A percentile compares a stretch with the other conserved stretches of the same genome.
Conservation (phyloP, 1,140 invertebrate species). For the Anthonomus grandis region DNA sequence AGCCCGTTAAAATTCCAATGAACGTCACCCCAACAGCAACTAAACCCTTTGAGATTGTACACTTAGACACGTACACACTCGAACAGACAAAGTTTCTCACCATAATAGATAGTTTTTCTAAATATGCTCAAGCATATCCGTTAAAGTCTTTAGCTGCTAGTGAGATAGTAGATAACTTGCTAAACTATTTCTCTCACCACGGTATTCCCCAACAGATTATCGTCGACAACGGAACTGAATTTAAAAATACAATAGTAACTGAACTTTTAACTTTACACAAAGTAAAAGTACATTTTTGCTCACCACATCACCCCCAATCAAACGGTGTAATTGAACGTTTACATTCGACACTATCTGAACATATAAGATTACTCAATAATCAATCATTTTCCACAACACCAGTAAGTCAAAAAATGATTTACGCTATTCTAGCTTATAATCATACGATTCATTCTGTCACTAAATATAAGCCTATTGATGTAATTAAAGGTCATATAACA, state of each 20-base stretch:
- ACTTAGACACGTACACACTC: neutral
- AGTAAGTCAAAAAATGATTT: neutral
- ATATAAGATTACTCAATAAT: constrained; percentile 38
- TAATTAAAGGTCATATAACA: constrained; percentile 27
- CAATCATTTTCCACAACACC: constrained; percentile 25
- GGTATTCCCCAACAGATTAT: constrained; percentile 29
- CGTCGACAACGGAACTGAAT: constrained; percentile 33
- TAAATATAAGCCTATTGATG: neutral
- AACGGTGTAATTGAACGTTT: constrained; percentile 40
- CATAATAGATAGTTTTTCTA: constrained; percentile 8
- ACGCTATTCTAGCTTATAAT: constrained; percentile 1
- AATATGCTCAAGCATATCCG: constrained; percentile 25
- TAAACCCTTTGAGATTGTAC: neutral
- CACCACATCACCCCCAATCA: constrained; percentile 42
- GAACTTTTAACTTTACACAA: constrained; percentile 36
- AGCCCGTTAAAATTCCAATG: constrained; percentile 12
- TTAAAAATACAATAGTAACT: constrained; percentile 32
- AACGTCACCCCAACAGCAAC: neutral
- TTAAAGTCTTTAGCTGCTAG: constrained; percentile 12
- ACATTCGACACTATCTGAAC: constrained; percentile 33
- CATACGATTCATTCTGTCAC: neutral
- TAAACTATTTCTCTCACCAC: too few species aligned
- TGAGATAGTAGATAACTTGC: constrained; percentile 26
- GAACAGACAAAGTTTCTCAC: neutral
- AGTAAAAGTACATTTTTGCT: constrained; percentile 42